phyloP scores from a whole-genome alignment of 2,797 vertebrate genomes.

The Myripristis murdjan region DNA sequence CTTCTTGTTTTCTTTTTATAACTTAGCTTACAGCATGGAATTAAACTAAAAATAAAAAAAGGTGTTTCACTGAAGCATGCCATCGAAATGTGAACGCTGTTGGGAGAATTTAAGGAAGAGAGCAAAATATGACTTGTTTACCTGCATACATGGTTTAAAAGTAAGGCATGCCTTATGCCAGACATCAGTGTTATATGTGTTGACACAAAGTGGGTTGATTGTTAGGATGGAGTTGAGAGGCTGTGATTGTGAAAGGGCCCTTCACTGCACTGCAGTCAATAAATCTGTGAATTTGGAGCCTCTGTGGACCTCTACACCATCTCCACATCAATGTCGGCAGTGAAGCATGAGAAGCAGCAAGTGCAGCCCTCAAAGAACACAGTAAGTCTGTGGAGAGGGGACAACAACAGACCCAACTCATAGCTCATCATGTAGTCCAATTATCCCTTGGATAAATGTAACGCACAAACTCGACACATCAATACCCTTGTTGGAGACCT shows the following conservation, averaged over 20 bases:
- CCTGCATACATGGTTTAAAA: constrained; percentile 14
- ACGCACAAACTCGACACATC: constrained; percentile 25
- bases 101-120: too few species aligned
- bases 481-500: constrained; percentile 18
- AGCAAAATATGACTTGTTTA: constrained; percentile 8
- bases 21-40: neutral
- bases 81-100: neutral
- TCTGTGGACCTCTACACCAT: constrained; percentile 18
- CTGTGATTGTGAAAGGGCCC: constrained; percentile 26
- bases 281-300: constrained; percentile 37
- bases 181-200: neutral
- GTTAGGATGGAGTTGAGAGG: constrained; percentile 32
- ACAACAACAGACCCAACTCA: constrained; percentile 10
- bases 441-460: constrained; percentile 21
- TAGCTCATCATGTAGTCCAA: constrained; percentile 23
- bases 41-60: neutral
- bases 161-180: neutral
- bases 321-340: constrained; percentile 45
- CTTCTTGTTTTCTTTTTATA: constrained; percentile 8
- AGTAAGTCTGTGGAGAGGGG: constrained; percentile 16
- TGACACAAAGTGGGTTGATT: constrained; percentile 18
- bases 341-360: constrained; percentile 38
- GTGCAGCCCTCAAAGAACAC: constrained; percentile 36
- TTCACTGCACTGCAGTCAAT: constrained; percentile 35
- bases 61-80: neutral